These are phyloP conservation scores for Phataginus tricuspis DNA, from an alignment of 2,797 vertebrate species.

Conservation along the genomic window DNA sequence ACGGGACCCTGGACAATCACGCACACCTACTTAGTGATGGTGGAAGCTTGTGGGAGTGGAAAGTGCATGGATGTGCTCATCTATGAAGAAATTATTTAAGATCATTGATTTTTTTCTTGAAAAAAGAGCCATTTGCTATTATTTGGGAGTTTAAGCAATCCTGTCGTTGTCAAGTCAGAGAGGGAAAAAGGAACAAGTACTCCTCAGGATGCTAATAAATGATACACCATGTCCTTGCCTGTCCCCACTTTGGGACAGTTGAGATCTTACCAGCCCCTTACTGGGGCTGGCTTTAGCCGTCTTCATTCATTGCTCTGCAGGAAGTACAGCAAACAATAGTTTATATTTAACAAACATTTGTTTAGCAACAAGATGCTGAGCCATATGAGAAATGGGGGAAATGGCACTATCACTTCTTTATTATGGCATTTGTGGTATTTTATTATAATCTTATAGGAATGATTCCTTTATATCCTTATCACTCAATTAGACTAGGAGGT, in stretches of 20 bases:
- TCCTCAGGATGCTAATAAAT: neutral
- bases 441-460: neutral
- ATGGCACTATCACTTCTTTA: neutral
- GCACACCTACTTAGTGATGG: fast-evolving
- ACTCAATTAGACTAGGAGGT: neutral
- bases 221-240: neutral
- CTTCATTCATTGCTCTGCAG: neutral
- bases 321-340: neutral
- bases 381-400: neutral
- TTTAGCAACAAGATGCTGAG: neutral
- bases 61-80: neutral
- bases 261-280: neutral
- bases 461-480: neutral
- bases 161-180: neutral
- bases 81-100: neutral
- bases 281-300: neutral
- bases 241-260: neutral
- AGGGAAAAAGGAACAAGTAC: neutral
- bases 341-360: neutral
- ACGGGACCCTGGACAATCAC: neutral
- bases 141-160: neutral
- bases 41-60: neutral
- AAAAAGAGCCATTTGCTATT: neutral
- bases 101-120: neutral
- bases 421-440: neutral